Evolutionary conservation across 2,113 vertebrate genomes (phyloP), one percentile per base, ranked within the genome.

Genomic region (Mesoclemmys tuberculata): DNA sequence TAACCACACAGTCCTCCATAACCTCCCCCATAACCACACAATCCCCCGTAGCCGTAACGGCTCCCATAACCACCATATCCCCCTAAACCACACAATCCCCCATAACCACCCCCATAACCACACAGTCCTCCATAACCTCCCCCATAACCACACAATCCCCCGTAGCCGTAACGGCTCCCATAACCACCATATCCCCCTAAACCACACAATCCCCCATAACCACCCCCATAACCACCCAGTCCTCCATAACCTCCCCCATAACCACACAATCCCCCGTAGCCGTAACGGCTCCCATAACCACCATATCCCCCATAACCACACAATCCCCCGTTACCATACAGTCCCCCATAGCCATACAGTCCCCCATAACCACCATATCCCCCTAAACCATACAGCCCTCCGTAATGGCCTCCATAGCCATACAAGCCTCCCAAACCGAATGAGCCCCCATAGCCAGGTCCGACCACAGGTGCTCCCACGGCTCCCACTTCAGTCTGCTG

Each of bases 401-500:
- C 14, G 8, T 35, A 64, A 18, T 8, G 6, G 8, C 46, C 46
- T 8, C 46, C 46, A 46, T 46, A 46, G 0, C 97, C 95, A 18
- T 82, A 95, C 10, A 97, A 94, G 5, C 84, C 6, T 95, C 97
- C 8, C 91, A 93, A 79, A 52, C 35, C 44, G 1, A 6, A 21
- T 46, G 77, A 90, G 51, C 41, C 68, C 0, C 68, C 41, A 0
- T 91, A 55, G 16, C 2, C 91, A 0, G 54, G 14, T 13, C 10
- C 92, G 0, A 93, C 68, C 31, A 89, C 92, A 2, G 97, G 96
- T 5, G 38, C 52, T 52, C 97, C 97, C 0, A 1, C 41, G 0
- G 97, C 96, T 6, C 95, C 96, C 91, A 96, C 92, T 0, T 5
- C 0, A 5, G 93, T 97, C 68, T 96, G 93, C 90, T 96, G 95